These are phyloP conservation scores for Columba guinea DNA, from an alignment of 2,797 vertebrate genomes.

Conservation along the genomic window DNA sequence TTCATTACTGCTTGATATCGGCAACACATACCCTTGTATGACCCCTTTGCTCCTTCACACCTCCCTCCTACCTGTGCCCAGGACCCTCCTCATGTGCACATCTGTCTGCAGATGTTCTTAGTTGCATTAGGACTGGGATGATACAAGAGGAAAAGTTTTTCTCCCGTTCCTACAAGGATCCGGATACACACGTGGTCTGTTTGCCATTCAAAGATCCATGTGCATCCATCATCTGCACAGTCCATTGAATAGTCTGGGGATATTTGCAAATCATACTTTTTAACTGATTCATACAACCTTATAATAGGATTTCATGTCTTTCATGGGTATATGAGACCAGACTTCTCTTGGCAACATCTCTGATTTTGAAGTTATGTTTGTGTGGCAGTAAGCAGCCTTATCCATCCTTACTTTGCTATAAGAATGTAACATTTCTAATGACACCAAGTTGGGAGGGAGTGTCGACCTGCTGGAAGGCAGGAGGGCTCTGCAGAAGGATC, in stretches of 20 bases:
- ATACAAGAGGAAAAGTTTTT: background rate
- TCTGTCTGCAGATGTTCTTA: background rate
- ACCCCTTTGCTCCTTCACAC: background rate
- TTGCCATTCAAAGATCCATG: background rate
- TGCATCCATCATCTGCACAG: background rate
- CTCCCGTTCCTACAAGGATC: background rate
- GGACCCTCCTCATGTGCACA: no score
- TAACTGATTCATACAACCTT: background rate
- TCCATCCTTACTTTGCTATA: background rate
- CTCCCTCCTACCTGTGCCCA: background rate
- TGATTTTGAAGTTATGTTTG: background rate
- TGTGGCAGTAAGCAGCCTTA: background rate
- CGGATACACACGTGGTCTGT: background rate
- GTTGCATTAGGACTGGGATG: background rate
- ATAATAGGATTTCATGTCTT: background rate
- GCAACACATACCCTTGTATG: fast-evolving
- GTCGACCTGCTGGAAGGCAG: no score
- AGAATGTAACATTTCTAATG: background rate
- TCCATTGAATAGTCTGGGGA: no score
- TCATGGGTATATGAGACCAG: background rate
- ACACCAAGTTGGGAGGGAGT: no score
- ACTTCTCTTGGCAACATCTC: background rate
- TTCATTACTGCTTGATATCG: background rate
- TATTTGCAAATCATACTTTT: background rate
- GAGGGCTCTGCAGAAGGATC: no score